Evolutionary conservation across 1,140 invertebrate genomes (phyloP), one percentile per base, ranked within the genome.

Genomic region (Drosophila oshimai): DNA sequence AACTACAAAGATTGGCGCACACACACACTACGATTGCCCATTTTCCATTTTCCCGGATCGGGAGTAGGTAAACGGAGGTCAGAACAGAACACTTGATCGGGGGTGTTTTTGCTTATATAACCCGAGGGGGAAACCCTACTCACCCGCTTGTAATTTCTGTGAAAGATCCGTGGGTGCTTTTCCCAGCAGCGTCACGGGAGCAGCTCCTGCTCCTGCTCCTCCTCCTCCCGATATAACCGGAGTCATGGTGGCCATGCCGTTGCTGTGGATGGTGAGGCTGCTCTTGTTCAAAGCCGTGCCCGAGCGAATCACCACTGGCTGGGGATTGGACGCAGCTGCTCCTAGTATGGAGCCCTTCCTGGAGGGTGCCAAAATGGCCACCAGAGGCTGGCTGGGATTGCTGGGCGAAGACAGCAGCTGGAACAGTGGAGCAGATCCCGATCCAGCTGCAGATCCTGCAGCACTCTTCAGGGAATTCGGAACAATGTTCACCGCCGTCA

Each of bases 351-450:
- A 6, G 24, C 31, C 28, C 20, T 72, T 72, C 4, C 54, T 37
- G n/a, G 31, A 74, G 7, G 70, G 62, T 5, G 70, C 55, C 13
- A 86, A 17, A 9, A 86, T 57, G 26, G 79, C 62, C 6, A 83
- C 36, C 26, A 83, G 7, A 1, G 45, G 50, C 24, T 58, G 51
- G 20, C 17, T 44, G 34, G 58, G 7, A 44, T 57, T 58, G 17
- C 20, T 34, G 46, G 53, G 5, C 4, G 68, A 29, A 3, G 68
- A 33, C 10, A 86, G 28, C 6, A 83, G 20, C 42, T 83, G 77
- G 17, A 83, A 79, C 10, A 86, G n/a, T 3, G 74, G 46, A 6
- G 58, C 46, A 1, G 68, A 17, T 17, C 31, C 46, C 13, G 54
- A 13, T 10, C 24, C 7, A 1, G n/a, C 31, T 6, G 22, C 12